These are phyloP conservation scores for Drosophila jambulina DNA, from an alignment of 1,140 invertebrate genomes.

Conservation along the genomic window DNA sequence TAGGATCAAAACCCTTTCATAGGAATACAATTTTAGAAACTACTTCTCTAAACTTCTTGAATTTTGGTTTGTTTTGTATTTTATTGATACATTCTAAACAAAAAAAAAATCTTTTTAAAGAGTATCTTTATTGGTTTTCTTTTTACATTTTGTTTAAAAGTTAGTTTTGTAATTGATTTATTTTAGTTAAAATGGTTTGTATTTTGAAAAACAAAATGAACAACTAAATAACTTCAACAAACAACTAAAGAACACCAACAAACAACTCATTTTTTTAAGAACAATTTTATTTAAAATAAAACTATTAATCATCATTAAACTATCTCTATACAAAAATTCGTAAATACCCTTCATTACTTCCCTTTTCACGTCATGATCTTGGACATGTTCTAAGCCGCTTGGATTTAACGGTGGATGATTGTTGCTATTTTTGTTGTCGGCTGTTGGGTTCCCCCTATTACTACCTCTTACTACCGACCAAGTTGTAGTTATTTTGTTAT, in stretches of 20 bases:
- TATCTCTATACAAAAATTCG: neutral
- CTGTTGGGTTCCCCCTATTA: conserved; percentile 11
- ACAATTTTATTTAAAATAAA: too few species aligned
- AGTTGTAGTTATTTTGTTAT: conserved; percentile 9
- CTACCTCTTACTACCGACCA: conserved; percentile 17
- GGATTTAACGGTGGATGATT: conserved; percentile 62
- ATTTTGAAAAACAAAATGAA: too few species aligned
- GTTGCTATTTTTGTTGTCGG: conserved; percentile 33
- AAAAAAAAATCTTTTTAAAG: neutral
- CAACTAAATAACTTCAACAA: too few species aligned
- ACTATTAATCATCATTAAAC: too few species aligned
- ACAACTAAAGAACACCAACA: too few species aligned
- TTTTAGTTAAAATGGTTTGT: too few species aligned
- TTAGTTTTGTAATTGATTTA: too few species aligned
- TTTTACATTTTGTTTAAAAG: too few species aligned
- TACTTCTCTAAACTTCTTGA: too few species aligned
- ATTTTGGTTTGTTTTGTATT: too few species aligned
- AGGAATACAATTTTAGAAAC: neutral
- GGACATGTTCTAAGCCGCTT: conserved; percentile 30
- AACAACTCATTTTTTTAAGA: too few species aligned
- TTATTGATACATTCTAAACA: neutral
- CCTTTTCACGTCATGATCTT: conserved; percentile 26
- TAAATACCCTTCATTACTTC: neutral
- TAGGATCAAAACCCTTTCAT: neutral
- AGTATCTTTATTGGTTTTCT: neutral